Evolutionary conservation across 2,888 invertebrate species (phyloP).

Genomic region (Sipha maydis): DNA sequence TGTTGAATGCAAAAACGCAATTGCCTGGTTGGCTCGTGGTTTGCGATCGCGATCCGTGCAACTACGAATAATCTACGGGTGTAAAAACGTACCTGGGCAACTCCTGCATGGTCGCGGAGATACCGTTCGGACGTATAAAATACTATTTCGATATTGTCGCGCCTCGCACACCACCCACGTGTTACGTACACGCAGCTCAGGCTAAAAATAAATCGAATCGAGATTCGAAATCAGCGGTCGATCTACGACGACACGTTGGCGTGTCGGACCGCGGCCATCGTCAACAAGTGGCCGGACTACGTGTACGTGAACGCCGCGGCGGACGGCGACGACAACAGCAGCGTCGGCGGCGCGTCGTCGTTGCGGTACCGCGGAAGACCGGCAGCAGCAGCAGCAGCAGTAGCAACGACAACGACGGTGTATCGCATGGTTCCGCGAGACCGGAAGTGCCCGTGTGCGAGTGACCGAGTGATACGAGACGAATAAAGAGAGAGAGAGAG

Average conservation of each 20-base stretch:
- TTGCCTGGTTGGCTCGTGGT: no score
- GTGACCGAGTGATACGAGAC: not conserved
- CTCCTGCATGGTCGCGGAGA: no score
- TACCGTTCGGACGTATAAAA: no score
- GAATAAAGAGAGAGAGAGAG: not conserved
- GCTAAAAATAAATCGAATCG: no score
- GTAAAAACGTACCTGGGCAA: no score
- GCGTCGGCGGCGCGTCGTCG: not conserved
- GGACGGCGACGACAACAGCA: not conserved
- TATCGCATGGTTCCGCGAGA: slow-evolving; percentile 3
- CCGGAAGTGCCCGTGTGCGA: not conserved
- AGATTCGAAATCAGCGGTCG: no score
- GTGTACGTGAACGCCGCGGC: not conserved
- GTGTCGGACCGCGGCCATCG: not conserved
- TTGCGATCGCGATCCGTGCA: no score
- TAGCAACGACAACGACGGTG: not conserved
- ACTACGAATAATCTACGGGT: no score
- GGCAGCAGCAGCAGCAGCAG: not conserved
- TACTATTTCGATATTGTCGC: no score
- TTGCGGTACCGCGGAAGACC: not conserved
- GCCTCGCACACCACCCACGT: no score
- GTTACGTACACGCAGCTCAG: no score
- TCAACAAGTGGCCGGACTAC: slow-evolving; percentile 48
- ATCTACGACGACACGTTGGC: not conserved
- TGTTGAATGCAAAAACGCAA: no score